Base-by-base conservation (phyloP, 2,888 invertebrate species). In the Timema cristinae region DNA sequence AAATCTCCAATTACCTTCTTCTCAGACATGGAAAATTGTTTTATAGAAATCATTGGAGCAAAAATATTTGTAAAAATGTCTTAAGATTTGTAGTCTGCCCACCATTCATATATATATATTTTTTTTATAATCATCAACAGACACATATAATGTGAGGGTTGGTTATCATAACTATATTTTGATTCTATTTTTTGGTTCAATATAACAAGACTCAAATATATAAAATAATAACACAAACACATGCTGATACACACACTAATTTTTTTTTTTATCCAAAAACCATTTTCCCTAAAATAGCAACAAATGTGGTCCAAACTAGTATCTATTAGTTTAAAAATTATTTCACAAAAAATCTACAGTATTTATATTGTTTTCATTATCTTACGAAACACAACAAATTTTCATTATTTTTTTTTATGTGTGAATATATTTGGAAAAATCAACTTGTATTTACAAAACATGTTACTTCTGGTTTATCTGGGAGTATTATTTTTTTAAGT, bases 301-400 rank as follows among this genome's bases (percentile, higher is more conserved):
- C 48, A 9, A 63, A 63, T 48, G 16, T 47, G 63, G 63, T 48
- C 10, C 63, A 47, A 63, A 63, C 63, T 63, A 63, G 48, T 13
- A 13, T 48, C 63, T 63, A 63, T 13, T 32, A 47, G 10, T 63
- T 5, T 9, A 59, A 63, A 61, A 63, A 63, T 48, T 9, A 13
- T 59, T 13, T 16, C 63, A 63, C 47, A 32, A 63, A 63, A 59
- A 63, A 32, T 63, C 63, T 63, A 63, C 63, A 63, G 15, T 63
- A 59, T 32, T 59, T 15, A 59, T 13, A 8, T 63, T 63, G 48
- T 48, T 63, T 48, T 63, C 63, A 63, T 63, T 63, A 15, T 63
- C 48, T 47, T 63, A 63, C 48, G 63, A 63, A 63, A 63, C 63
- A 63, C 63, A 63, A 63, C 63, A 63, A 63, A 63, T 13, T n/a